phyloP scores from a whole-genome alignment of 92 coral and sea anemone species.

The Siderastrea siderea region DNA sequence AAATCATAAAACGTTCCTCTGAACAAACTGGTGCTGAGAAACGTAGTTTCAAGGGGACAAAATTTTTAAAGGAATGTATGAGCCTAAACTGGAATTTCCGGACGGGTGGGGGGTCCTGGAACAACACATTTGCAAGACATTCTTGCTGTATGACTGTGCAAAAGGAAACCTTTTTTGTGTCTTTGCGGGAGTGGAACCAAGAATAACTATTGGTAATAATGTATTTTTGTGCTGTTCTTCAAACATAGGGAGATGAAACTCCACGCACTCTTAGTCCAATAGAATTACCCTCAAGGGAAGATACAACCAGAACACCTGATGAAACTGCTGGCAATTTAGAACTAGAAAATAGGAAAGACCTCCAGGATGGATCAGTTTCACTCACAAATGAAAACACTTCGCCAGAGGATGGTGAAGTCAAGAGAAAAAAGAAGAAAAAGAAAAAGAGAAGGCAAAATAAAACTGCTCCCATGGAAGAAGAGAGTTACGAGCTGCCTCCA shows the following conservation, averaged over 20 bases:
- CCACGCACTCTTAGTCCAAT: constrained; percentile 1
- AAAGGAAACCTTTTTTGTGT: too few species aligned
- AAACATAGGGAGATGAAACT: constrained; percentile 14
- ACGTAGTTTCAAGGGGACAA: too few species aligned
- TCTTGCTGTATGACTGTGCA: too few species aligned
- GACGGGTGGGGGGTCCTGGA: too few species aligned
- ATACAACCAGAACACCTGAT: background rate
- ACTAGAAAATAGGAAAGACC: background rate
- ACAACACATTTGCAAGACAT: too few species aligned
- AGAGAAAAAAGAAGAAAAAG: constrained; percentile 83
- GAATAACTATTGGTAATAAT: background rate
- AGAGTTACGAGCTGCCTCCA: constrained; percentile 42
- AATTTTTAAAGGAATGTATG: too few species aligned
- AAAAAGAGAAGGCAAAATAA: constrained; percentile 71
- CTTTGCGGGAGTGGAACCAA: background rate
- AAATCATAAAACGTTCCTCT: too few species aligned
- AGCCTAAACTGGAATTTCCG: too few species aligned
- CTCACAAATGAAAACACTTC: constrained; percentile 22
- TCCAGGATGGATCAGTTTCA: background rate
- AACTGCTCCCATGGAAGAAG: constrained; percentile 80
- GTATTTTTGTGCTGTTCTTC: background rate
- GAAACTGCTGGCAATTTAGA: background rate
- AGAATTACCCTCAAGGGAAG: constrained; percentile 9
- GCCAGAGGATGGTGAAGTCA: constrained; percentile 58
- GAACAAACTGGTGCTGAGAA: too few species aligned